phyloP scores from a whole-genome alignment of 1,140 invertebrate species.

The Asbolus verrucosus region DNA sequence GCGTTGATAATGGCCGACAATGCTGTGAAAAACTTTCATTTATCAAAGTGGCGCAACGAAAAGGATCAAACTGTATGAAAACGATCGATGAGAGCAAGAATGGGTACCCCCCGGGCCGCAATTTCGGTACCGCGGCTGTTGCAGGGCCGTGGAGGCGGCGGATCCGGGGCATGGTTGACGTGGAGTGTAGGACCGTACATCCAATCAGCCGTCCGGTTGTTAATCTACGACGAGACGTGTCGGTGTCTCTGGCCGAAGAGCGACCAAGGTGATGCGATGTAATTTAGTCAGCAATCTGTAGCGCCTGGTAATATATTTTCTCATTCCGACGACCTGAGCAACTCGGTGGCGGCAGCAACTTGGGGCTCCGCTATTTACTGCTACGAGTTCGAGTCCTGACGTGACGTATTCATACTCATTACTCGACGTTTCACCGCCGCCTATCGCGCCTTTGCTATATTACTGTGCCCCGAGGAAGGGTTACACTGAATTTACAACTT shows the following conservation, averaged over 20 bases:
- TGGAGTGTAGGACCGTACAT: background rate
- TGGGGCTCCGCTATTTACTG: constrained; percentile 59
- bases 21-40: constrained; percentile 3
- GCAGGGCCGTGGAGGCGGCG: too few species aligned
- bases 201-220: constrained; percentile 39
- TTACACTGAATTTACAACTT: constrained; percentile 52
- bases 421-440: constrained; percentile 62
- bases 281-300: constrained; percentile 60
- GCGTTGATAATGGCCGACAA: constrained; percentile 6
- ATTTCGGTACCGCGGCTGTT: too few species aligned
- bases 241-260: constrained; percentile 16
- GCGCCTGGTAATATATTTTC: constrained; percentile 58
- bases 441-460: constrained; percentile 53
- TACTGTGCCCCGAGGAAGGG: constrained; percentile 56
- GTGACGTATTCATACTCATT: constrained; percentile 64
- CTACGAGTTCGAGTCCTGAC: constrained; percentile 59
- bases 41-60: background rate
- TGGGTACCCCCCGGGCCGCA: background rate
- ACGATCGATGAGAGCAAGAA: constrained; percentile 1
- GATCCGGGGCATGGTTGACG: too few species aligned
- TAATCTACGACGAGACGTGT: constrained; percentile 35
- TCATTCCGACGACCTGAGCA: constrained; percentile 50
- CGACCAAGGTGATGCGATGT: constrained; percentile 54
- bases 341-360: constrained; percentile 49
- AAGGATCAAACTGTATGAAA: background rate